Evolutionary conservation across 1,140 invertebrate species (phyloP).

Genomic region (Dufourea novaeangliae): DNA sequence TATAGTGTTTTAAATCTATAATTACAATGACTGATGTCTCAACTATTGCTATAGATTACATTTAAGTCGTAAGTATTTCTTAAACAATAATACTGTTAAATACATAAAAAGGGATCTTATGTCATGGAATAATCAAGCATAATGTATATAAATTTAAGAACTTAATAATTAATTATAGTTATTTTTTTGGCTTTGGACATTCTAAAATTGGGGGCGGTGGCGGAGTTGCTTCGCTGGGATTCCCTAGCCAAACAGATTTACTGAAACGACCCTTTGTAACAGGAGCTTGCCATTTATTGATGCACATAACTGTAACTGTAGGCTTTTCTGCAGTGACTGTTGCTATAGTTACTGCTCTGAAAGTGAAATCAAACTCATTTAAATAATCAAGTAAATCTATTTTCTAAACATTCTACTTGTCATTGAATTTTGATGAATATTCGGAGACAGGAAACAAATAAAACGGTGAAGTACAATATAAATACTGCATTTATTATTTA

Average conservation of each 20-base stretch:
- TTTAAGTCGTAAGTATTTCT: neutral
- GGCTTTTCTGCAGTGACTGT: conserved; percentile 70
- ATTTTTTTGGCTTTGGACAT: conserved; percentile 70
- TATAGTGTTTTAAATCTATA: neutral
- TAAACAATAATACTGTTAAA: conserved; percentile 16
- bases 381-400: neutral
- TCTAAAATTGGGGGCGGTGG: conserved; percentile 69
- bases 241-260: conserved; percentile 76
- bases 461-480: conserved; percentile 55
- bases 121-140: neutral
- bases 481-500: conserved; percentile 68
- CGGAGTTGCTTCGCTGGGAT: conserved; percentile 71
- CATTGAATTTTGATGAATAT: neutral
- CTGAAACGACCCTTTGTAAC: conserved; percentile 78
- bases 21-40: conserved; percentile 12
- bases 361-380: conserved; percentile 64
- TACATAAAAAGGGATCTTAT: neutral
- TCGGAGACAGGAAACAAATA: conserved; percentile 61
- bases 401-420: conserved; percentile 12
- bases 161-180: conserved; percentile 29
- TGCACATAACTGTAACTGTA: conserved; percentile 62
- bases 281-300: conserved; percentile 77
- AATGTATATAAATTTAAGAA: neutral
- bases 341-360: conserved; percentile 70
- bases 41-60: conserved; percentile 21